A percentile compares a stretch with the other conserved stretches of the same genome.
Conservation (phyloP, 2,888 invertebrate species). For the Acanthosoma haemorrhoidale region DNA sequence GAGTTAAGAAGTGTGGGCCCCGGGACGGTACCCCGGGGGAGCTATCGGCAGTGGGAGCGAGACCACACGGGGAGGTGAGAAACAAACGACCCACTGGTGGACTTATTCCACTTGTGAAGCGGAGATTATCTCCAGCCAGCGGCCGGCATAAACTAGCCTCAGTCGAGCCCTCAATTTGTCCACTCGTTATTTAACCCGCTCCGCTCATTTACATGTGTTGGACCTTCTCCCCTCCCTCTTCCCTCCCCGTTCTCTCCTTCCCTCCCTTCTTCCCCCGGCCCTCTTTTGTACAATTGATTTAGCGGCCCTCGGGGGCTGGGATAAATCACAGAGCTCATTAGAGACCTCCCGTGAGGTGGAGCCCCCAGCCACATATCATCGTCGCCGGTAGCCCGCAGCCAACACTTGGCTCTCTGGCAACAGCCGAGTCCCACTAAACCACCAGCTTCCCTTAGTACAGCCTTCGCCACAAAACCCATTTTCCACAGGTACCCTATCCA, state of each 20-base stretch:
- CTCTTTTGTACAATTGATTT: constrained; percentile 17
- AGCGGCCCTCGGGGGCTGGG: not conserved
- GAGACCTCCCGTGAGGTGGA: constrained; percentile 6
- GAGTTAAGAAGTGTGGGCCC: too few species aligned
- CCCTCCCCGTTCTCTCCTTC: too few species aligned
- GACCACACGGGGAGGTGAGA: not conserved
- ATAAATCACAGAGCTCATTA: constrained; percentile 23
- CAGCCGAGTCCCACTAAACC: not conserved
- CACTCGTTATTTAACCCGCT: constrained; percentile 25
- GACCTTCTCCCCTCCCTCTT: too few species aligned
- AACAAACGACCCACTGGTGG: not conserved
- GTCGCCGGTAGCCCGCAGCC: not conserved
- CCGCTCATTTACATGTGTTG: constrained; percentile 25
- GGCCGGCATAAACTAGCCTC: not conserved
- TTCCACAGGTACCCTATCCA: too few species aligned
- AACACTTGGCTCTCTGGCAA: not conserved
- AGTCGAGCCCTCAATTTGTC: constrained; percentile 18
- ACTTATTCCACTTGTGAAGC: not conserved
- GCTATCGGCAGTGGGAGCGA: not conserved
- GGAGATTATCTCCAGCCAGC: constrained; percentile 1
- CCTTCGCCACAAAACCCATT: too few species aligned
- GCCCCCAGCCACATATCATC: not conserved
- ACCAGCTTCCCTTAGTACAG: too few species aligned
- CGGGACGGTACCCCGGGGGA: not conserved
- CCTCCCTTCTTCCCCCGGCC: too few species aligned